These are phyloP conservation scores for Halcyon badia DNA, from an alignment of 2,797 vertebrate species.

Conservation along the genomic window DNA sequence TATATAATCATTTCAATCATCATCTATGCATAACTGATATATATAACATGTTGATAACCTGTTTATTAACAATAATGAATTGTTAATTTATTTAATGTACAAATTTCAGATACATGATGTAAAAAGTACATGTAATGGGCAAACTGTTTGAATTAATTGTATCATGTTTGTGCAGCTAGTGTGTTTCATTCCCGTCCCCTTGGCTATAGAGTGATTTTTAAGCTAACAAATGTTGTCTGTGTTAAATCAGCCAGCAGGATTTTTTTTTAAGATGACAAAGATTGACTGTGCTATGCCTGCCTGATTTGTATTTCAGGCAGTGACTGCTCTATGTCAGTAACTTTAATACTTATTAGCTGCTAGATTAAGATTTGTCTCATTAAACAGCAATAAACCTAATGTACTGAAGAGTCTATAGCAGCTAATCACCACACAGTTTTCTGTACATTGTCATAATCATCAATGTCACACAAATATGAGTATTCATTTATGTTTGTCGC, in stretches of 20 bases:
- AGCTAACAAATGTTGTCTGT: not conserved
- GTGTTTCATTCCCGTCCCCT: not conserved
- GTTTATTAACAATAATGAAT: not conserved
- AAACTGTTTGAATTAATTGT: not conserved
- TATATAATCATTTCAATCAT: not conserved
- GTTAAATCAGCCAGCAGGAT: not conserved
- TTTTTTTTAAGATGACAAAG: not conserved
- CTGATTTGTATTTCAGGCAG: conserved; percentile 6
- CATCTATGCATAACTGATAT: not conserved
- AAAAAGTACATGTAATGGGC: not conserved
- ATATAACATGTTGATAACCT: not conserved
- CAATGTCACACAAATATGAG: not conserved
- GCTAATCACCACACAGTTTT: conserved; percentile 2
- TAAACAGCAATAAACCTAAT: conserved; percentile 49
- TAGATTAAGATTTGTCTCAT: conserved; percentile 41
- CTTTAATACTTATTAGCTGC: conserved; percentile 34
- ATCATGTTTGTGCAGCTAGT: not conserved
- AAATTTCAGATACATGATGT: not conserved
- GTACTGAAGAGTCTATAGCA: not conserved
- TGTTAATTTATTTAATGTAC: not conserved
- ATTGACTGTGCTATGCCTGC: not conserved
- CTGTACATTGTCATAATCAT: not conserved
- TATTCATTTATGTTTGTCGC: not conserved
- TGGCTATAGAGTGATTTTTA: conserved; percentile 11
- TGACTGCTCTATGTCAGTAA: not conserved